Evolutionary conservation across 2,797 vertebrate genomes (phyloP), one percentile per base, ranked within the genome.

Genomic region (Protosalanx chinensis): DNA sequence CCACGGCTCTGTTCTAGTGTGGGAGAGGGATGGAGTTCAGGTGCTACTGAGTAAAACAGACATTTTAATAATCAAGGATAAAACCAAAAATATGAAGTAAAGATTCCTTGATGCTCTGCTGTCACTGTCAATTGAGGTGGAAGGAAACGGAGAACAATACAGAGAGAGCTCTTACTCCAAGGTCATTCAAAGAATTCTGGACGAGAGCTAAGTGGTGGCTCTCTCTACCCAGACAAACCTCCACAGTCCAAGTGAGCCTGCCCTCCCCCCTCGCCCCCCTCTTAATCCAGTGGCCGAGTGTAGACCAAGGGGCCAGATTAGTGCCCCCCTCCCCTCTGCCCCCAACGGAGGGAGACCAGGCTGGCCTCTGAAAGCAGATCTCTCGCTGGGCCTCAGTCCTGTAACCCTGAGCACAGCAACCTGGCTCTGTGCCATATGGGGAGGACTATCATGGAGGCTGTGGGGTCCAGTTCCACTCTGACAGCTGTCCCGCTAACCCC

Each of bases 321-420:
- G 59, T 73, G 81, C 61, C 84, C 78, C 71, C 37, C 76, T 84
- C 78, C 72, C 37, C 78, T 30, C 37, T 27, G 1, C 23, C 23
- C 23, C 23, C 23, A 27, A 1, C 73, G 49, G 68, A 72, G 33
- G 18, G n/a, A 12, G 72, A 41, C 59, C 61, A 62, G 72, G 67
- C 62, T 67, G 66, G 70, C 60, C 76, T 78, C 82, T 89, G 72
- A 89, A 88, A 90, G 82, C 71, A 85, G 83, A 91, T 87, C 87
- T 79, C 80, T 83, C 72, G 71, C 71, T 77, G 71, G 74, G 73
- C 72, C 71, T 53, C 49, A 85, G 77, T 67, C 56, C 72, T 68
- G 66, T 90, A 86, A 90, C 88, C 87, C 82, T 67, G 73, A 83
- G 75, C 79, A 84, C 83, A 82, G 84, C 88, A 85, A 88, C 88